Evolutionary conservation across 2,888 invertebrate genomes (phyloP), one percentile per base, ranked within the genome.

Genomic region (Gastracanthus pulcherrimus): DNA sequence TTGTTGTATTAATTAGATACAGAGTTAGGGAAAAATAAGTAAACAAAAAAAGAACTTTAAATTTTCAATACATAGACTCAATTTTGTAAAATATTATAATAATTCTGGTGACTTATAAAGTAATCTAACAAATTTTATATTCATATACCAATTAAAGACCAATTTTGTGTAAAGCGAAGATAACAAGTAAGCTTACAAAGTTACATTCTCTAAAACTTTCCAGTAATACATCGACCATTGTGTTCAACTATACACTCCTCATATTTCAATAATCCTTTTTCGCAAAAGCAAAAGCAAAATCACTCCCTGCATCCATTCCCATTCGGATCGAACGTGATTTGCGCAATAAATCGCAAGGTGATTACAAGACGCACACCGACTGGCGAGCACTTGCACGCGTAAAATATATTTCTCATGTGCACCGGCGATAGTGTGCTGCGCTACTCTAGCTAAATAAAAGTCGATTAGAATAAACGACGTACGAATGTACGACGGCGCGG

Each of bases 281-380:
- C n/a, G n/a, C n/a, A n/a, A n/a, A n/a, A n/a, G 26, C 55, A 55
- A 55, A 55, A 55, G 26, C 26, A 51, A 51, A 51, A 4, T 55
- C n/a, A n/a, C n/a, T n/a, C n/a, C n/a, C 0, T 26, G 13, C 11
- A 55, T 9, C 26, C 29, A 16, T 6, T 16, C 26, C 31, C 16
- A 60, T 6, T 31, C 13, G 38, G 11, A 41, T 38, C 13, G 55
- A 26, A 16, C 48, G 36, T 19, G 48, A 70, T 74, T 72, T 64
- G 71, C 78, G 78, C 72, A 72, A 79, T 41, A 16, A 64, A 41
- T 55, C 36, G 72, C 78, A 19, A 51, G 26, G 69, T 60, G 67
- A 69, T 76, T 69, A 76, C 29, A 36, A 38, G 38, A 62, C 36
- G 48, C 29, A 23, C 26, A 19, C 7, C 29, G 5, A 19, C 66